Evolutionary conservation across 2,888 invertebrate species (phyloP), one percentile per base, ranked within the genome.

Genomic region (Seira ritae): DNA sequence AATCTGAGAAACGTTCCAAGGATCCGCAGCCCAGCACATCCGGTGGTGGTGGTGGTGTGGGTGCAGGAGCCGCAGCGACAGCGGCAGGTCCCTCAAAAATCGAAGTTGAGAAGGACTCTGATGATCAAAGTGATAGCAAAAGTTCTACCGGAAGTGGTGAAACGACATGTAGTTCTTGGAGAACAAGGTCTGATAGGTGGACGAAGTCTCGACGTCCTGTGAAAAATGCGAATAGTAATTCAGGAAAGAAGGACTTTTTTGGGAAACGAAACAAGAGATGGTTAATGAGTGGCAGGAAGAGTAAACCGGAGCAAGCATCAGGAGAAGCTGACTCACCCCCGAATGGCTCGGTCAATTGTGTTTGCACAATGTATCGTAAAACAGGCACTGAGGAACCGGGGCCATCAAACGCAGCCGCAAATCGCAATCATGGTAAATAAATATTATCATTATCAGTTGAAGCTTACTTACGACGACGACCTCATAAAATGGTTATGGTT

Each of bases 351-450:
- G 68, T 86, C 3, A 83, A 92, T 91, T 94, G 94, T 90, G 93
- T 94, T 17, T 94, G 94, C 90, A 94, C 94, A 0, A 93, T 94
- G 1, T 94, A 94, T 90, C 90, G 93, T n/a, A 91, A 93, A 94
- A 94, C 92, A 0, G 92, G 92, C 80, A 85, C 87, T 8, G 87
- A 88, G 42, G 84, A 84, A 31, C 81, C 85, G n/a, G 81, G 77
- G n/a, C 81, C 84, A 31, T 70, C 83, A 2, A 55, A 74, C 10
- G 69, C 62, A 6, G 24, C 70, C 42, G 70, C 46, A 1, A 67
- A 67, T 31, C 20, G 10, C n/a, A 68, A 67, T 71, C 22, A 46
- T 50, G n/a, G 71, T 71, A 23, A 22, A 10, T 15, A 60, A 60
- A 60, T 60, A 60, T 42, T 42, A 42, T 10, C 62, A 62, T 62